Percentiles rank a stretch among this genome's conserved stretches.
phyloP scores from a whole-genome alignment of 2,113 vertebrate species.

The Apodemus speciosus region DNA sequence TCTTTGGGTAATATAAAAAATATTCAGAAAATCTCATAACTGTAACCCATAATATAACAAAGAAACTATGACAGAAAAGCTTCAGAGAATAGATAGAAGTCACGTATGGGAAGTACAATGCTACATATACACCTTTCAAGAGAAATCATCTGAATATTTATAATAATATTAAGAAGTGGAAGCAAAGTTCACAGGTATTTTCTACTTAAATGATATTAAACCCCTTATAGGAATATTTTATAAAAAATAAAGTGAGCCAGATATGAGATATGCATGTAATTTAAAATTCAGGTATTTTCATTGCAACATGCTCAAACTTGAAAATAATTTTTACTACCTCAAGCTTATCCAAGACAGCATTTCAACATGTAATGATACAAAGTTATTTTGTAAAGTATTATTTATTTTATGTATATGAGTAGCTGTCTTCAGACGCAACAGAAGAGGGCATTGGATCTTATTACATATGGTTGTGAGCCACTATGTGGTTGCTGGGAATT shows the following conservation, averaged over 20 bases:
- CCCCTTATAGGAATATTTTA: not conserved
- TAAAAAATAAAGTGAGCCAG: slow-evolving; percentile 13
- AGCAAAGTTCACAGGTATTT: not conserved
- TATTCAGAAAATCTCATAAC: slow-evolving; percentile 55
- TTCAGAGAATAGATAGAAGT: not conserved
- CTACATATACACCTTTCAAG: slow-evolving; percentile 47
- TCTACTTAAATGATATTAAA: slow-evolving; percentile 28
- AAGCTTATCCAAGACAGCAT: not conserved
- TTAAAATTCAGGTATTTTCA: not conserved
- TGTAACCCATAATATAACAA: not conserved
- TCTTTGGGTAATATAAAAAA: slow-evolving; percentile 62
- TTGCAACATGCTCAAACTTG: not conserved
- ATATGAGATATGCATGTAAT: slow-evolving; percentile 10
- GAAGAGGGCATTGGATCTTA: no score
- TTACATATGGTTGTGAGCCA: no score
- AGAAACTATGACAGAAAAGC: slow-evolving; percentile 3
- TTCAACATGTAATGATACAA: not conserved
- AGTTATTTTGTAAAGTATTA: not conserved
- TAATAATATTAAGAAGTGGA: not conserved
- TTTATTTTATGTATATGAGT: no score
- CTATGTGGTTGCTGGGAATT: no score
- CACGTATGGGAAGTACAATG: not conserved
- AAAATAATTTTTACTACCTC: not conserved
- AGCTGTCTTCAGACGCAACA: no score
- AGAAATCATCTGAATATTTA: not conserved